These are phyloP conservation scores for Nasonia longicornis DNA, from an alignment of 1,140 invertebrate genomes.

Conservation along the genomic window DNA sequence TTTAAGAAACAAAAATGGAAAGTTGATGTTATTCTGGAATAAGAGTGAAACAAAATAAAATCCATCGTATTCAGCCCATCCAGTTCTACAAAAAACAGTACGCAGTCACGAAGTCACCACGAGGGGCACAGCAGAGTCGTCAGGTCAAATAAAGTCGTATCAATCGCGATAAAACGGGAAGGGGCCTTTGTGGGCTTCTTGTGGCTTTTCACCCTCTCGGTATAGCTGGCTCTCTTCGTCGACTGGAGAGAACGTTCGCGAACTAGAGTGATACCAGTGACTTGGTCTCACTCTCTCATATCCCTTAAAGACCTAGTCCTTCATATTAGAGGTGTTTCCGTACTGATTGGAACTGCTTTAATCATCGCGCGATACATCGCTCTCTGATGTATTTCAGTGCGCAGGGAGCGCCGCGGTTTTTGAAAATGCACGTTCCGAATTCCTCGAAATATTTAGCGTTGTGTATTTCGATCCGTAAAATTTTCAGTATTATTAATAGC, in stretches of 20 bases:
- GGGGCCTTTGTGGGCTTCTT: background rate
- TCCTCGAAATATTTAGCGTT: too few species aligned
- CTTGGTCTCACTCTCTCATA: background rate
- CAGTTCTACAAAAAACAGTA: too few species aligned
- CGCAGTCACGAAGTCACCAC: too few species aligned
- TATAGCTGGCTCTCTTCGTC: background rate
- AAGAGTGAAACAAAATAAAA: too few species aligned
- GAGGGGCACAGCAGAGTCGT: background rate
- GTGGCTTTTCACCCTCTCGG: background rate
- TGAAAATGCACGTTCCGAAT: background rate
- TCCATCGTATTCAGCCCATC: too few species aligned
- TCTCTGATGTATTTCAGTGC: background rate
- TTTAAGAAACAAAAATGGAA: too few species aligned
- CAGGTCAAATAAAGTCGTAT: constrained; percentile 10
- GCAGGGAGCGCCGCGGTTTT: too few species aligned
- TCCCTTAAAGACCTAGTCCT: background rate
- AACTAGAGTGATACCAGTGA: background rate
- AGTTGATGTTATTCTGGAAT: too few species aligned
- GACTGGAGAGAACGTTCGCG: background rate
- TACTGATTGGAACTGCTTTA: background rate
- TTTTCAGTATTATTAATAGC: too few species aligned
- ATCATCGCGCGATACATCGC: background rate
- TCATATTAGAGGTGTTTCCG: background rate
- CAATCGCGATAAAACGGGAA: background rate
- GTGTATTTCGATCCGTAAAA: too few species aligned